Evolutionary conservation across 2,113 vertebrate species (phyloP).

Genomic region (Tragelaphus buxtoni): DNA sequence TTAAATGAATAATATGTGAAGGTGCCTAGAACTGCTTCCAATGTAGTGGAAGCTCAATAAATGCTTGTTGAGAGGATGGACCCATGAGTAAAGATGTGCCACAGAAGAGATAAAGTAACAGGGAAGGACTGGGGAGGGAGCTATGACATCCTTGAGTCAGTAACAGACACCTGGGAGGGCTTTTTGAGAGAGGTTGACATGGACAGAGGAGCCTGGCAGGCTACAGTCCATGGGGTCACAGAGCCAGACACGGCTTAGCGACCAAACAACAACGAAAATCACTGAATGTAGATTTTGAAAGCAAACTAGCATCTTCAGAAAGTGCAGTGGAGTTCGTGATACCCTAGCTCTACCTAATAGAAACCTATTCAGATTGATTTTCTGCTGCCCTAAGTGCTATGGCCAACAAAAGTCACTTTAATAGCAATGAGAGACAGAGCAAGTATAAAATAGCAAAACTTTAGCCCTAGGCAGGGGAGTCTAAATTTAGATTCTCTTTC

Average conservation of each 20-base stretch:
- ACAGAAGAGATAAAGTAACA: background rate
- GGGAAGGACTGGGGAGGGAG: background rate
- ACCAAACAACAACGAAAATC: background rate
- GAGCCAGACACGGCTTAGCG: background rate
- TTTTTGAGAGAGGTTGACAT: background rate
- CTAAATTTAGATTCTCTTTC: constrained; percentile 8
- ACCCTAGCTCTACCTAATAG: background rate
- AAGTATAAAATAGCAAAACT: background rate
- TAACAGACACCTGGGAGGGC: background rate
- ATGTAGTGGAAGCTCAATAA: background rate
- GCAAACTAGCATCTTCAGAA: background rate
- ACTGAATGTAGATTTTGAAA: background rate
- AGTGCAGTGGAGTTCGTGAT: background rate
- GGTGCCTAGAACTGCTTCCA: background rate
- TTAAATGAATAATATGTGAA: background rate
- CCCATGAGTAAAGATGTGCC: background rate
- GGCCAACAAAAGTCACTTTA: background rate
- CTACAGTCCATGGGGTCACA: background rate
- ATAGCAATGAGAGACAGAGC: background rate
- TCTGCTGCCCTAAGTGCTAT: background rate
- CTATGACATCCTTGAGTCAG: background rate
- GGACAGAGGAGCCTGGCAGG: background rate
- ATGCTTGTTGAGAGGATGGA: background rate
- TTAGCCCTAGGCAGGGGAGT: background rate
- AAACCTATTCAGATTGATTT: background rate